Conservation (phyloP, 2,888 invertebrate species). For the Glyphotaelius pellucidus region DNA sequence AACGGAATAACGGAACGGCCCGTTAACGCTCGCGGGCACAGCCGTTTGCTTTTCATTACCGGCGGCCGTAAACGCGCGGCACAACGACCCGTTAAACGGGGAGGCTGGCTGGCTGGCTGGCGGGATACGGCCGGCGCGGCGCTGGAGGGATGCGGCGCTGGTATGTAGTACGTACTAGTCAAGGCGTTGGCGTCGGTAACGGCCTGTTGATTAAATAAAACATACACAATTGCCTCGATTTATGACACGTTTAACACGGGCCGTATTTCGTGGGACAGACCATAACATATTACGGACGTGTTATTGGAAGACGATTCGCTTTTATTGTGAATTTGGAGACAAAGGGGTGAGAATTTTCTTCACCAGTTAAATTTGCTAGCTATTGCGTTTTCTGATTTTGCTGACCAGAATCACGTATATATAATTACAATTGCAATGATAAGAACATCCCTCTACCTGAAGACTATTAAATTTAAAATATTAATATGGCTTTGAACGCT, state of each 20-base stretch:
- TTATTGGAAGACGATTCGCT: conserved; percentile 16
- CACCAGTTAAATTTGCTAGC: background rate
- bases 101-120: background rate
- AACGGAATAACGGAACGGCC: conserved; percentile 13
- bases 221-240: conserved; percentile 49
- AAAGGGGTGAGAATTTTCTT: background rate
- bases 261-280: conserved; percentile 24
- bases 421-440: background rate
- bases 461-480: too few relatives aligned
- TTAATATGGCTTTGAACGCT: too few relatives aligned
- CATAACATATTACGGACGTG: conserved; percentile 3
- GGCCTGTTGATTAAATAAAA: conserved; percentile 59
- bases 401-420: background rate
- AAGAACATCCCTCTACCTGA: background rate
- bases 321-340: conserved; percentile 17
- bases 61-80: conserved; percentile 56
- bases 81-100: conserved; percentile 43
- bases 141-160: conserved; percentile 17
- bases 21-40: conserved; percentile 43
- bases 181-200: conserved; percentile 30
- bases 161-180: background rate
- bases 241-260: conserved; percentile 43
- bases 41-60: conserved; percentile 59
- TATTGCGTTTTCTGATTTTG: background rate
- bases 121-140: background rate